Evolutionary conservation across 2,113 vertebrate genomes (phyloP).

Genomic region (Eleginops maclovinus): DNA sequence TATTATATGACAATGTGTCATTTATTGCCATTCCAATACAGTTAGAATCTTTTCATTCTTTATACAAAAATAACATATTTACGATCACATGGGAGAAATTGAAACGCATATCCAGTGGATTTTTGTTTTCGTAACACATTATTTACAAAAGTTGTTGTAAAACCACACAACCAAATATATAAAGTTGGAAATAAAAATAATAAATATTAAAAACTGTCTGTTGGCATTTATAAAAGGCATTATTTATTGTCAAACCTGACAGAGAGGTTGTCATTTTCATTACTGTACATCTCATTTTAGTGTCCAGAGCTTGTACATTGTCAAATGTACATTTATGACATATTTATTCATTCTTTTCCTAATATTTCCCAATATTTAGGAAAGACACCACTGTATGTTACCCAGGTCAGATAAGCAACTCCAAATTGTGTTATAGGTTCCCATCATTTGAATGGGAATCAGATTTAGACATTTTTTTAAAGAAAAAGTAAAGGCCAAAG

Average conservation of each 20-base stretch:
- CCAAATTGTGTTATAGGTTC: neutral
- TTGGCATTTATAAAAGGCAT: neutral
- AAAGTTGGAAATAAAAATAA: conserved; percentile 50
- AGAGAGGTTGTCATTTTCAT: neutral
- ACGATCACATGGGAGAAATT: conserved; percentile 27
- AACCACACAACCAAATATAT: conserved; percentile 50
- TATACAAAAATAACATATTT: conserved; percentile 60
- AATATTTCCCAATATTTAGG: too few species aligned
- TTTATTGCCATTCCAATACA: conserved; percentile 53
- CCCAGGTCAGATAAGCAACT: neutral
- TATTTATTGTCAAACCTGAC: neutral
- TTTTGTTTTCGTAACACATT: conserved; percentile 21
- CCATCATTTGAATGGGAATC: neutral
- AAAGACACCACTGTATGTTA: neutral
- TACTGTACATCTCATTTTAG: neutral
- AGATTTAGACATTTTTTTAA: too few species aligned
- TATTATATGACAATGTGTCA: neutral
- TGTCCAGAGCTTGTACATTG: neutral
- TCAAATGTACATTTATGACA: conserved; percentile 13
- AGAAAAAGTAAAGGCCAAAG: too few species aligned
- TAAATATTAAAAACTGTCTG: conserved; percentile 50
- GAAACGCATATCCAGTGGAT: conserved; percentile 22
- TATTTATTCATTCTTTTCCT: too few species aligned
- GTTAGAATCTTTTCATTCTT: conserved; percentile 30
- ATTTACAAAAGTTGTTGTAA: conserved; percentile 48